Evolutionary conservation across 2,888 invertebrate species (phyloP), one percentile per base, ranked within the genome.

Genomic region (Rhagium mordax): DNA sequence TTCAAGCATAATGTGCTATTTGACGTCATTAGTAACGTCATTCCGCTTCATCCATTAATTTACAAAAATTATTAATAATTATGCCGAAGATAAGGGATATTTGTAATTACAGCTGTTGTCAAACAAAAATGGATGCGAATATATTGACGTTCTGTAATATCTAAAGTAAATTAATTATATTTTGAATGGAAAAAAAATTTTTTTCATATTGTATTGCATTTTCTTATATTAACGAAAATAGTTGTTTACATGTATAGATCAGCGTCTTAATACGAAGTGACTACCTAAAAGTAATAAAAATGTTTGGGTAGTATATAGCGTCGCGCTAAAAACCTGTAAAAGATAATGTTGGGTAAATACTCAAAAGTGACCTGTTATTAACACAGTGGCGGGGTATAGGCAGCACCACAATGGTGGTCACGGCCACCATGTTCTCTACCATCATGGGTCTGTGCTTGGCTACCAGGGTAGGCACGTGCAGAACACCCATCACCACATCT

Each of bases 331-430:
- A 24, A 1, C 55, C 27, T 49, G 20, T 51, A 18, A 49, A 68
- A 57, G 53, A 74, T 73, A 60, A 75, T 75, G 75, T 65, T 68
- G 1, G n/a, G 65, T 61, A 24, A 73, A 71, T 15, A 65, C 62
- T 59, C 74, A 73, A 70, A 81, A 83, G 84, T 84, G 84, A 82
- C 80, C 79, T 41, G 75, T 80, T 78, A 79, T 74, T 78, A 69
- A 79, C 84, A 87, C 83, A 82, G 86, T 88, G 87, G 87, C 87
- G 85, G 87, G 87, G 78, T 87, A 86, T 81, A 84, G 87, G 81
- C 87, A 87, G 76, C 87, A 86, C 79, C 86, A 86, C 79, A 84
- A 85, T 79, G 84, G 83, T 79, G 85, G 86, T 76, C 79, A 79
- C 75, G 85, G 86, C 82, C 87, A 87, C 82, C 87, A 87, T 76